Evolutionary conservation across 2,888 invertebrate genomes (phyloP).

Genomic region (Drosophila neoperkinsi): DNA sequence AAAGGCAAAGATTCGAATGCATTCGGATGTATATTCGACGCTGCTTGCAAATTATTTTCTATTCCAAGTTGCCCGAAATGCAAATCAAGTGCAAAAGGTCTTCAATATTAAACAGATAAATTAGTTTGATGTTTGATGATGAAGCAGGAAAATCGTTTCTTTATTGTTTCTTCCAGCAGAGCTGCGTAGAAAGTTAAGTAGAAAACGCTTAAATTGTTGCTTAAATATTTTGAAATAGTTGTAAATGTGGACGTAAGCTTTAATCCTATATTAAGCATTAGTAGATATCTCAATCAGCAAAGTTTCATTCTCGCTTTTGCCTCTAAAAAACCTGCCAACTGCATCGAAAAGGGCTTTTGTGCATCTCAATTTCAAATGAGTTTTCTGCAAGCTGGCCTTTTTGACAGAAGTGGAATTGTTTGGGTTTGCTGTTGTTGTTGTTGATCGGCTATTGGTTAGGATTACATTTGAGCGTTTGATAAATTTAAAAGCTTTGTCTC

Average conservation of each 20-base stretch:
- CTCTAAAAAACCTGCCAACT: background rate
- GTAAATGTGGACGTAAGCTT: background rate
- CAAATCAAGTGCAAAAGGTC: slow-evolving; percentile 45
- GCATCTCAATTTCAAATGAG: background rate
- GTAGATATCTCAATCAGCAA: background rate
- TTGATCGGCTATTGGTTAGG: background rate
- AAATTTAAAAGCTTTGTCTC: background rate
- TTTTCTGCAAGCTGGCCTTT: slow-evolving; percentile 1
- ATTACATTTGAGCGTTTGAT: slow-evolving; percentile 3
- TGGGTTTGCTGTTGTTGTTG: slow-evolving; percentile 1
- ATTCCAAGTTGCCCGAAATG: slow-evolving; percentile 20
- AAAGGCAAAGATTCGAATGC: slow-evolving; percentile 9
- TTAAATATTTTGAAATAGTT: background rate
- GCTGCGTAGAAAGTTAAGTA: background rate
- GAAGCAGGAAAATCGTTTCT: background rate
- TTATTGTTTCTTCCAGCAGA: background rate
- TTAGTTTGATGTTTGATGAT: slow-evolving; percentile 5
- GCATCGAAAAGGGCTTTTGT: background rate
- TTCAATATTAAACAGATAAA: slow-evolving; percentile 20
- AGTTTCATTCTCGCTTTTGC: background rate
- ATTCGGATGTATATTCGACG: slow-evolving; percentile 1
- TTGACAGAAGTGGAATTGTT: background rate
- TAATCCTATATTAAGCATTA: background rate
- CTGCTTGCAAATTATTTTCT: background rate
- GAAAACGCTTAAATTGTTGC: background rate